Evolutionary conservation across 2,113 vertebrate genomes (phyloP).

Genomic region (Oreochromis tanganicae): DNA sequence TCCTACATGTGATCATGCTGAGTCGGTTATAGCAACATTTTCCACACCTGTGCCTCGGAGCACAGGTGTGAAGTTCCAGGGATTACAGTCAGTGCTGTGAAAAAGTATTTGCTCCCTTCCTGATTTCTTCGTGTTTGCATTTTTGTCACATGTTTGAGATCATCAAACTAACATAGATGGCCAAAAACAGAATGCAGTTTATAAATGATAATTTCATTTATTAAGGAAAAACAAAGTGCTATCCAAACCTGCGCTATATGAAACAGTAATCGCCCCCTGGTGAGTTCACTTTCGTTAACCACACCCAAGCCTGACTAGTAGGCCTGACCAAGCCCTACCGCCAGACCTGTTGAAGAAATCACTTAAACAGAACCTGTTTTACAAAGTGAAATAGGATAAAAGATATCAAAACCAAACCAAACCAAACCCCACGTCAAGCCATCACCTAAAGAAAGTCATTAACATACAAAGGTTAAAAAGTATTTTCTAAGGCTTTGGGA

Average conservation of each 20-base stretch:
- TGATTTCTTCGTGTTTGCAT: neutral
- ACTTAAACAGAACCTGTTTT: neutral
- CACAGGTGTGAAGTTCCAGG: neutral
- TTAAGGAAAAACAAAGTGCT: neutral
- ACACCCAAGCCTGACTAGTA: neutral
- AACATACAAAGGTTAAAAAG: neutral
- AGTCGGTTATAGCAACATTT: neutral
- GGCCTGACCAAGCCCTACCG: neutral
- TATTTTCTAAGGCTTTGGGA: neutral
- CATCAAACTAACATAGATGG: neutral
- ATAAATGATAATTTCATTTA: neutral
- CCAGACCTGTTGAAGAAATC: neutral
- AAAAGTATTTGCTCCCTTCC: neutral
- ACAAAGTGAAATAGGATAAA: neutral
- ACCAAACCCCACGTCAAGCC: neutral
- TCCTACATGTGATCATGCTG: neutral
- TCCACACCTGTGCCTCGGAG: neutral
- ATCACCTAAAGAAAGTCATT: neutral
- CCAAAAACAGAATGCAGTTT: neutral
- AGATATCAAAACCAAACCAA: neutral
- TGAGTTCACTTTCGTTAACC: neutral
- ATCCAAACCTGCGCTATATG: neutral
- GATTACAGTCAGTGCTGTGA: neutral
- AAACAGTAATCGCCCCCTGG: neutral
- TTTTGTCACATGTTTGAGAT: neutral